These are phyloP conservation scores for Centruroides sculpturatus DNA, from an alignment of 1,140 invertebrate genomes.

Conservation along the genomic window DNA sequence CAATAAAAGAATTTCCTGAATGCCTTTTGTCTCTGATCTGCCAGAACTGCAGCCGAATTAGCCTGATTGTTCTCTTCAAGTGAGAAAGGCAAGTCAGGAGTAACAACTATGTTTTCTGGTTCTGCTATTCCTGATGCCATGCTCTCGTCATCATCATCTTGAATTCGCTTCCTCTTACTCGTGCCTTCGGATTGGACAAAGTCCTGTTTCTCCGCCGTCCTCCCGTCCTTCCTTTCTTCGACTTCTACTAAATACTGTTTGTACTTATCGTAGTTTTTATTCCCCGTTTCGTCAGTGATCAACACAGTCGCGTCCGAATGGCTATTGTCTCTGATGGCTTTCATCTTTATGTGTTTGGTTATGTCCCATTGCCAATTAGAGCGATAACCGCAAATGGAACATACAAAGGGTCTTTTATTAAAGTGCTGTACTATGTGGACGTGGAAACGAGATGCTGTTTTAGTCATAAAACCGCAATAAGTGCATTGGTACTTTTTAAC, in stretches of 20 bases:
- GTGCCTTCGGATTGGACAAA: not conserved
- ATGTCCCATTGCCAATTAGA: conserved; percentile 95
- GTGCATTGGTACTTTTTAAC: conserved; percentile 56
- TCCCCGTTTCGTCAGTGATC: conserved; percentile 79
- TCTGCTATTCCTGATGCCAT: not conserved
- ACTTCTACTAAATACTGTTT: conserved; percentile 37
- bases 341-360: conserved; percentile 84
- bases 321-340: conserved; percentile 55
- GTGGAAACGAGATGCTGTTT: conserved; percentile 72
- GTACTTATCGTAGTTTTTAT: conserved; percentile 81
- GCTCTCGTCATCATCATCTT: not conserved
- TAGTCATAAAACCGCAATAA: conserved; percentile 78
- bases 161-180: not conserved
- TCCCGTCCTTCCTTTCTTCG: conserved; percentile 3
- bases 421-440: conserved; percentile 82
- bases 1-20: conserved; percentile 19
- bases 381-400: conserved; percentile 78
- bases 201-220: not conserved
- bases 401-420: conserved; percentile 87
- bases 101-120: conserved; percentile 15
- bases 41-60: too few species aligned
- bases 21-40: too few species aligned
- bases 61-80: conserved; percentile 11
- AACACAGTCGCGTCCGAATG: conserved; percentile 61
- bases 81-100: conserved; percentile 16